Conservation (phyloP, 1,140 invertebrate species). For the Trinorchestia longiramus region DNA sequence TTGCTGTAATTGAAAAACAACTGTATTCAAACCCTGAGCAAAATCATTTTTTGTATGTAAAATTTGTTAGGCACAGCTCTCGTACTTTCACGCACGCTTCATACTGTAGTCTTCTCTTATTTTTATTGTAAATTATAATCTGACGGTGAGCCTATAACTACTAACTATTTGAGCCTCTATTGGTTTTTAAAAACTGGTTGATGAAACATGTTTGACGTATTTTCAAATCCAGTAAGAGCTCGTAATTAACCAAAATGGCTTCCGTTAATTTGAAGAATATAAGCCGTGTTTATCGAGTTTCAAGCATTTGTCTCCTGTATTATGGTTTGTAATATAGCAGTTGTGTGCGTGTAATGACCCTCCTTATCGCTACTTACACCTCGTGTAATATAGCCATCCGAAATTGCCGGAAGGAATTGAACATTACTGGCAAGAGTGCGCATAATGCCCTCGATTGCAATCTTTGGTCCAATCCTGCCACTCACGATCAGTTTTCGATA, state of each 20-base stretch:
- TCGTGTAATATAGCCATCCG: background rate
- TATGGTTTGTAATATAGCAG: background rate
- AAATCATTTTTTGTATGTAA: background rate
- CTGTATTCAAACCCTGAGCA: background rate
- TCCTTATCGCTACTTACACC: background rate
- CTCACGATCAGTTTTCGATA: constrained; percentile 46
- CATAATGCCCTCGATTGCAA: constrained; percentile 41
- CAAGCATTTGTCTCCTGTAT: background rate
- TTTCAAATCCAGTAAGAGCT: background rate
- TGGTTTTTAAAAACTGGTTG: background rate
- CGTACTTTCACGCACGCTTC: background rate
- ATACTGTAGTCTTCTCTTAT: background rate
- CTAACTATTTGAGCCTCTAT: background rate
- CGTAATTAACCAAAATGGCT: background rate
- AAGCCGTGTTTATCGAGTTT: background rate
- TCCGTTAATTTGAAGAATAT: background rate
- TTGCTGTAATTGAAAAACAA: background rate
- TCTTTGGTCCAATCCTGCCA: constrained; percentile 25
- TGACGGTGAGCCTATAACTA: background rate
- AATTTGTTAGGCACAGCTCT: background rate
- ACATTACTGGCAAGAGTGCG: constrained; percentile 13
- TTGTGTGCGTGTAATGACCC: background rate
- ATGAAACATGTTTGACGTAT: background rate
- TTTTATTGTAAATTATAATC: background rate
- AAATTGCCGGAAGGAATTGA: background rate